A percentile compares a stretch with the other conserved stretches of the same genome.
Evolutionary conservation across 1,140 invertebrate species (phyloP).

Genomic region (Zaprionus nigranus): DNA sequence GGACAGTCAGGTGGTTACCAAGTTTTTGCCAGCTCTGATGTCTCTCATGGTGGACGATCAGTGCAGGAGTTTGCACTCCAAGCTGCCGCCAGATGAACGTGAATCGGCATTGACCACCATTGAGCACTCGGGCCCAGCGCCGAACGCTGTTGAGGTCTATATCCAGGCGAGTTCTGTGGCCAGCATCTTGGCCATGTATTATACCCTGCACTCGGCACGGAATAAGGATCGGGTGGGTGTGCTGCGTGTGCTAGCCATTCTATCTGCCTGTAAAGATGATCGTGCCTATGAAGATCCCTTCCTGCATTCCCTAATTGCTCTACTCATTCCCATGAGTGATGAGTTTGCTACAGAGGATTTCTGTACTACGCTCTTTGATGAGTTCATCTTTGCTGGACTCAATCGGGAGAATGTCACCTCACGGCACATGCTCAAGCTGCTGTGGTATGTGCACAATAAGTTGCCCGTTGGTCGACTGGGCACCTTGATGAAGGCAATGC

Average conservation of each 20-base stretch:
- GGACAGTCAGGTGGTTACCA: constrained; percentile 96
- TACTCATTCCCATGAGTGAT: constrained; percentile 94
- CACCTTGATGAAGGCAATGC: constrained; percentile 93
- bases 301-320: constrained; percentile 94
- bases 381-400: constrained; percentile 96
- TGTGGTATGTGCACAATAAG: constrained; percentile 97
- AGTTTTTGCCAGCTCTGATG: constrained; percentile 97
- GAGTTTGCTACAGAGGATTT: constrained; percentile 97
- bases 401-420: constrained; percentile 94
- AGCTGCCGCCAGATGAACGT: constrained; percentile 96
- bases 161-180: constrained; percentile 95
- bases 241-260: constrained; percentile 93
- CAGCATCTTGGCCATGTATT: constrained; percentile 97
- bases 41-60: constrained; percentile 99
- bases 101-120: constrained; percentile 96
- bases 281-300: constrained; percentile 97
- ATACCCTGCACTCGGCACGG: constrained; percentile 94
- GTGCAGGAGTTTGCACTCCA: constrained; percentile 93
- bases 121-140: constrained; percentile 96
- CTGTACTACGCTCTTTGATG: constrained; percentile 97
- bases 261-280: constrained; percentile 96
- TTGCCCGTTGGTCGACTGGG: constrained; percentile 91
- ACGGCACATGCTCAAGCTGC: constrained; percentile 94
- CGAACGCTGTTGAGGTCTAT: constrained; percentile 96
- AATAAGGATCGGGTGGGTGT: constrained; percentile 93